phyloP scores from a whole-genome alignment of 2,888 invertebrate species.

The Ptychoptera albimana region DNA sequence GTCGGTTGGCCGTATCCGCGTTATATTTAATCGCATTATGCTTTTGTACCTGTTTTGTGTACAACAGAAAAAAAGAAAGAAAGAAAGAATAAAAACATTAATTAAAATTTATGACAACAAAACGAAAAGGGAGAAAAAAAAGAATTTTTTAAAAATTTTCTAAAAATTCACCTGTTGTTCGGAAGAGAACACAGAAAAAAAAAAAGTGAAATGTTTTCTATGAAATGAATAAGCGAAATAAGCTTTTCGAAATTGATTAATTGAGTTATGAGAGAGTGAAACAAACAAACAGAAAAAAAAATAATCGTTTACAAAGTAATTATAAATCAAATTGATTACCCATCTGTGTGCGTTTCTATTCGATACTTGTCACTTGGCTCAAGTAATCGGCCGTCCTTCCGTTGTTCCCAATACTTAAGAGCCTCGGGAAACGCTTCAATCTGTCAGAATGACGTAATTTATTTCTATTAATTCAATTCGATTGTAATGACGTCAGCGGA shows the following conservation, averaged over 20 bases:
- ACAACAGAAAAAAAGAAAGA: constrained; percentile 17
- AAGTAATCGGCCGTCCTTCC: constrained; percentile 52
- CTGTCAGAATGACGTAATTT: constrained; percentile 18
- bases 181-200: too few species aligned
- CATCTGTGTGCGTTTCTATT: constrained; percentile 38
- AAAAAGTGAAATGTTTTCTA: too few species aligned
- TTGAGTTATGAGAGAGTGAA: too few species aligned
- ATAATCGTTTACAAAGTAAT: too few species aligned
- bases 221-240: too few species aligned
- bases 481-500: constrained; percentile 50
- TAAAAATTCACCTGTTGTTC: not conserved
- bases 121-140: not conserved
- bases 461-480: constrained; percentile 33
- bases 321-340: constrained; percentile 15
- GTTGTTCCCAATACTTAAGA: constrained; percentile 68
- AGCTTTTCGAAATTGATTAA: too few species aligned
- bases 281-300: too few species aligned
- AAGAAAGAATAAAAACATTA: too few species aligned
- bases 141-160: not conserved
- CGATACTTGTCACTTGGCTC: constrained; percentile 48
- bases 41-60: constrained; percentile 37
- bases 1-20: constrained; percentile 48
- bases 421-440: constrained; percentile 81
- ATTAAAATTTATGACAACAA: not conserved
- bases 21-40: constrained; percentile 64